Evolutionary conservation across 2,888 invertebrate species (phyloP), one percentile per base, ranked within the genome.

Genomic region (Dascillus cervinus): DNA sequence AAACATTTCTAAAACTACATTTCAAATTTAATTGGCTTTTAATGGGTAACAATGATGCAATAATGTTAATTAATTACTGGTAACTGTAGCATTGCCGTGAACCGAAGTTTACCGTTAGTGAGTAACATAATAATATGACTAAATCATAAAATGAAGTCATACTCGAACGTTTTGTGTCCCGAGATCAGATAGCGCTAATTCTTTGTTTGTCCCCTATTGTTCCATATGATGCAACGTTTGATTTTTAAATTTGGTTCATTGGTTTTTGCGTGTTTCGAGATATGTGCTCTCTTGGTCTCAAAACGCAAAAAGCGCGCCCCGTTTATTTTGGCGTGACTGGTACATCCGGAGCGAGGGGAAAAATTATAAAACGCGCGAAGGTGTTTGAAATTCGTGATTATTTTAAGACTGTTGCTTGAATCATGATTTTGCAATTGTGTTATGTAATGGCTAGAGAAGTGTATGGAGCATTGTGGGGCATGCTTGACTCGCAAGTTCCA

Each of bases 401-500:
- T 26, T 31, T 37, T 34, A 34, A 31, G 34, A 26, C 30, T 29
- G 25, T 30, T 33, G 38, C 28, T 43, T 43, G 43, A 39, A 37
- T 48, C 42, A 40, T 40, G 43, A 47, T 49, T 51, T 52, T 48
- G 51, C 44, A 49, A 50, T 47, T 23, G 30, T 37, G 32, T 43
- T 46, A 44, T 47, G 43, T 41, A 47, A 44, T 34, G 29, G 5
- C 29, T 38, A 46, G 39, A 42, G 41, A 41, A 42, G 43, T 35
- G 30, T 30, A 32, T 32, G 29, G 24, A 27, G 32, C 34, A 46
- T 44, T 46, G 45, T 47, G 37, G 44, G 40, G 40, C 46, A 42
- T 39, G 43, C 42, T 41, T 49, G 42, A 26, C 39, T 35, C 50
- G 49, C 44, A 41, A 56, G 58, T 50, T 57, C 59, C 42, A 61